Percentiles rank a stretch among this genome's conserved stretches.
Conservation (phyloP, 2,888 invertebrate species). For the Andrena flavipes region DNA sequence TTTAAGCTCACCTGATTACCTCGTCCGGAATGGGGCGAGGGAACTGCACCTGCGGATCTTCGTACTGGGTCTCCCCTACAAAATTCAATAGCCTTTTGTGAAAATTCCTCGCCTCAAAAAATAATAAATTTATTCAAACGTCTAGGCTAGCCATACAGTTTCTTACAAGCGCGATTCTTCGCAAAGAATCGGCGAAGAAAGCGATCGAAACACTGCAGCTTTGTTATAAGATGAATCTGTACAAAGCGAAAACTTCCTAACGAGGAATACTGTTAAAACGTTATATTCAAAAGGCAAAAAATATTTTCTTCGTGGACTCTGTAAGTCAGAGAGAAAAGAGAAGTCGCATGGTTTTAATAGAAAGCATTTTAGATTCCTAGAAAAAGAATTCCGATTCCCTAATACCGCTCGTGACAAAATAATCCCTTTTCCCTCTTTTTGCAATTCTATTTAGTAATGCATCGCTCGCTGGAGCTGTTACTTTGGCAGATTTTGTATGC, state of each 20-base stretch:
- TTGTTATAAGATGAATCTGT: not conserved
- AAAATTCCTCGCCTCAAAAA: constrained; percentile 32
- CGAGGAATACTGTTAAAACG: constrained; percentile 1
- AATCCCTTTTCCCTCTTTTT: constrained; percentile 20
- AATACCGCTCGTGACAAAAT: constrained; percentile 29
- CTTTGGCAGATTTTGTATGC: constrained; percentile 31
- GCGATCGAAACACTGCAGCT: not conserved
- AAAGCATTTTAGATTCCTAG: constrained; percentile 17
- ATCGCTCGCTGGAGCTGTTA: constrained; percentile 11
- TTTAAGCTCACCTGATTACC: constrained; percentile 76
- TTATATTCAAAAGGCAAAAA: not conserved
- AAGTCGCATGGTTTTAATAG: constrained; percentile 8
- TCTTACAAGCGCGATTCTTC: not conserved
- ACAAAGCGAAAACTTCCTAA: not conserved
- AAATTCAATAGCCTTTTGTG: constrained; percentile 23
- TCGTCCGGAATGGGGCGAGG: constrained; percentile 76
- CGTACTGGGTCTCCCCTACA: constrained; percentile 78
- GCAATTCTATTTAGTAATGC: constrained; percentile 29
- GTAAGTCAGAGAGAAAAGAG: not conserved
- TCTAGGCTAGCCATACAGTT: no score
- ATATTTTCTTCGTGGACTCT: not conserved
- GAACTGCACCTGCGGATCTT: constrained; percentile 75
- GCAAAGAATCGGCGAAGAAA: not conserved
- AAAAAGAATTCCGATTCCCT: not conserved
- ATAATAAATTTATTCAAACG: constrained; percentile 20